Evolutionary conservation across 92 coral and sea anemone species (phyloP).

Genomic region (Desmophyllum pertusum): DNA sequence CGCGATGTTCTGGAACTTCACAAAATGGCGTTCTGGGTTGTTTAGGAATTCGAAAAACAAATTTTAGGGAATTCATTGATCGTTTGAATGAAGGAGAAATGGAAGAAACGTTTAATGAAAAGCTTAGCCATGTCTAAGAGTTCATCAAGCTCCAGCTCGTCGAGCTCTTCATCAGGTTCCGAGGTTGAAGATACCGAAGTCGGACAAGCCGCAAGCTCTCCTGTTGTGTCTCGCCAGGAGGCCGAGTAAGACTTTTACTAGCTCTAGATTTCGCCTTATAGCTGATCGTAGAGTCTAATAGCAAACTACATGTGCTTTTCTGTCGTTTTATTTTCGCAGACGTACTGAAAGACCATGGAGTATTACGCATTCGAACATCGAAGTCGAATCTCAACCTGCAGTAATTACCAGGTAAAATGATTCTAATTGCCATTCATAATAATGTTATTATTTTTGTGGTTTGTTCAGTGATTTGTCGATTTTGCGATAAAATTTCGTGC

Average conservation of each 20-base stretch:
- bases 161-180: constrained; percentile 63
- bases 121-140: constrained; percentile 51
- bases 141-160: constrained; percentile 77
- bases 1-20: constrained; percentile 61
- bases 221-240: constrained; percentile 4
- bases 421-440: not conserved
- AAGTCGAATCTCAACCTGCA: constrained; percentile 51
- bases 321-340: constrained; percentile 26
- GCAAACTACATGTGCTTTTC: not conserved
- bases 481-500: not conserved
- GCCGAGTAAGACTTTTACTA: constrained; percentile 16
- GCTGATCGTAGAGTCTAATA: not conserved
- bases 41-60: constrained; percentile 60
- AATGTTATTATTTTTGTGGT: not conserved
- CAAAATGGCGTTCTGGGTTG: constrained; percentile 81
- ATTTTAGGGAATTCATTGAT: not conserved
- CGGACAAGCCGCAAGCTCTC: not conserved
- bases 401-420: constrained; percentile 7
- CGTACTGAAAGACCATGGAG: constrained; percentile 68
- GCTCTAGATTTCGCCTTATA: not conserved
- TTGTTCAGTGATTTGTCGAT: not conserved
- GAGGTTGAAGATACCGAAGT: constrained; percentile 37
- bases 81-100: constrained; percentile 17
- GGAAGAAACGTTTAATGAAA: constrained; percentile 37
- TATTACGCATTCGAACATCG: constrained; percentile 84